Percentiles rank a stretch among this genome's conserved stretches.
Conservation (phyloP, 2,797 vertebrate species). For the Phyllotis vaccarum region DNA sequence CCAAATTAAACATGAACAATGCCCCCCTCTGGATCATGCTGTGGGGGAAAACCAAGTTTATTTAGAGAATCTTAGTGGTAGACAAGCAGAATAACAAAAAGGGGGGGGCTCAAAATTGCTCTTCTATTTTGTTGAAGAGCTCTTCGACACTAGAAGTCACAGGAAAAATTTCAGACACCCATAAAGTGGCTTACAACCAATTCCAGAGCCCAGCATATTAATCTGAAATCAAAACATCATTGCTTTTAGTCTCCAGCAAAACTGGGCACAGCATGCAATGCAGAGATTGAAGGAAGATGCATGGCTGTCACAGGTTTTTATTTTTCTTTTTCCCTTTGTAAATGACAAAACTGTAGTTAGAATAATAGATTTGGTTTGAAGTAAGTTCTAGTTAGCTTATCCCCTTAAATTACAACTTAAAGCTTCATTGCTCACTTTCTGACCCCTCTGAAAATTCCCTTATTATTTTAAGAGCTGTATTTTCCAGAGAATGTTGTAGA, state of each 20-base stretch:
- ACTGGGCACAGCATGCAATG: constrained; percentile 49
- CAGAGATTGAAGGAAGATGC: constrained; percentile 47
- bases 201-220: constrained; percentile 48
- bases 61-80: constrained; percentile 70
- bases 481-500: background rate
- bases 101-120: constrained; percentile 64
- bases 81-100: background rate
- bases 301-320: constrained; percentile 14
- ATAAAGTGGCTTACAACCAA: constrained; percentile 70
- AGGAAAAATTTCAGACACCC: constrained; percentile 70
- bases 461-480: constrained; percentile 55
- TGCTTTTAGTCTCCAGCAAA: constrained; percentile 69
- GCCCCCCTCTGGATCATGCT: constrained; percentile 42
- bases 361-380: background rate
- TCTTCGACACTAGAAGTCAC: constrained; percentile 39
- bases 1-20: constrained; percentile 75
- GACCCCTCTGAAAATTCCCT: background rate
- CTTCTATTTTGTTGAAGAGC: constrained; percentile 72
- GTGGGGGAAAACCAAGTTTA: constrained; percentile 60
- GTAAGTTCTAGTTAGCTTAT: constrained; percentile 43
- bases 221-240: constrained; percentile 65
- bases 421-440: constrained; percentile 40
- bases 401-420: constrained; percentile 68
- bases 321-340: constrained; percentile 41
- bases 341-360: constrained; percentile 55